Evolutionary conservation across 2,888 invertebrate species (phyloP).

Genomic region (Crocallis elinguaria): DNA sequence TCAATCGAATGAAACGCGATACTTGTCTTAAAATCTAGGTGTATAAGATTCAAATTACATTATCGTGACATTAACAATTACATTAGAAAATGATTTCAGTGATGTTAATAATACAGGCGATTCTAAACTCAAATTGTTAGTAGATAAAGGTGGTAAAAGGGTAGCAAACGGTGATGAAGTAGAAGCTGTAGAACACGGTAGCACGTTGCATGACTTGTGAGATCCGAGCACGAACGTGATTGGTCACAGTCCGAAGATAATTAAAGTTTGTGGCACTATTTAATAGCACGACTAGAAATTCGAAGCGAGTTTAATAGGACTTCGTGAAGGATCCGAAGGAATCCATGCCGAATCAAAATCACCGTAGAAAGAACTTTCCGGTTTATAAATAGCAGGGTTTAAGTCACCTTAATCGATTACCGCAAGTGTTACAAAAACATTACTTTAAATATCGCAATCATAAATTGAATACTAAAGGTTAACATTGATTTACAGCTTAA

Average conservation of each 20-base stretch:
- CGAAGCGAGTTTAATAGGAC: slow-evolving; percentile 81
- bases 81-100: slow-evolving; percentile 61
- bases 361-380: slow-evolving; percentile 37
- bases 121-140: slow-evolving; percentile 52
- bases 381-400: slow-evolving; percentile 34
- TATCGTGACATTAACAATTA: slow-evolving; percentile 54
- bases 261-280: slow-evolving; percentile 83
- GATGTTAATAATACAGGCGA: slow-evolving; percentile 47
- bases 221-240: slow-evolving; percentile 83
- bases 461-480: slow-evolving; percentile 16
- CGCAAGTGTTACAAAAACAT: slow-evolving; percentile 10
- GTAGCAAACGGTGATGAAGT: slow-evolving; percentile 41
- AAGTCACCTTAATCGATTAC: slow-evolving; percentile 11
- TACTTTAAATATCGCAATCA: slow-evolving; percentile 7
- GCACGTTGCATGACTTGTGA: slow-evolving; percentile 83
- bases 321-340: slow-evolving; percentile 78
- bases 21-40: slow-evolving; percentile 42
- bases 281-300: slow-evolving; percentile 81
- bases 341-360: slow-evolving; percentile 72
- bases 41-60: slow-evolving; percentile 70
- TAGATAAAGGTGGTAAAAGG: slow-evolving; percentile 47
- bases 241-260: slow-evolving; percentile 84
- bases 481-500: slow-evolving; percentile 30
- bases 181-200: slow-evolving; percentile 75
- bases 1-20: slow-evolving; percentile 55